phyloP scores from a whole-genome alignment of 2,113 vertebrate genomes.

The Neodontobutis hainanensis region DNA sequence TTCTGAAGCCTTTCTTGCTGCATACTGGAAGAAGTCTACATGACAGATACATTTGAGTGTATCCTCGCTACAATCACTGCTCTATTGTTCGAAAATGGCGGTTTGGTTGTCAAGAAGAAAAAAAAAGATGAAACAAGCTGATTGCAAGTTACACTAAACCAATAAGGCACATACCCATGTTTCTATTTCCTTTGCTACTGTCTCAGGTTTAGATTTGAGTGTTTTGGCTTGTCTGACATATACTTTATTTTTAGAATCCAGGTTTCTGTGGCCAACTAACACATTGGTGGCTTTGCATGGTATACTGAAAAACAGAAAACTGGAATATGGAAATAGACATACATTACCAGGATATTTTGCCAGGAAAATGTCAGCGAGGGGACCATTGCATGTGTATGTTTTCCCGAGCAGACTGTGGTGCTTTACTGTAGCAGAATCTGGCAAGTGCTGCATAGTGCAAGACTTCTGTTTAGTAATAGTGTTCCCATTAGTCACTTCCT shows the following conservation, averaged over 20 bases:
- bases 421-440: constrained; percentile 22
- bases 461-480: constrained; percentile 5
- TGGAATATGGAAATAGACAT: constrained; percentile 40
- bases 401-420: constrained; percentile 12
- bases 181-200: constrained; percentile 53
- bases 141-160: constrained; percentile 64
- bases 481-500: constrained; percentile 9
- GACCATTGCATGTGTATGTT: constrained; percentile 35
- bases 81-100: constrained; percentile 50
- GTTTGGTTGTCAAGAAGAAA: constrained; percentile 50
- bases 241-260: constrained; percentile 45
- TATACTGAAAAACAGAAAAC: constrained; percentile 38
- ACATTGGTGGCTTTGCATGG: constrained; percentile 37
- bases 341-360: constrained; percentile 36
- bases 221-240: constrained; percentile 50
- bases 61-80: constrained; percentile 55
- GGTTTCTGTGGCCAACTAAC: constrained; percentile 22
- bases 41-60: constrained; percentile 63
- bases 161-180: constrained; percentile 31
- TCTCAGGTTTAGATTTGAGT: constrained; percentile 45
- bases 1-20: constrained; percentile 39
- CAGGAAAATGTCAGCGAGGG: constrained; percentile 55
- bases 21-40: constrained; percentile 34
- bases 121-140: constrained; percentile 52
- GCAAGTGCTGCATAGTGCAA: constrained; percentile 10